Percentiles rank a stretch among this genome's conserved stretches.
Conservation (phyloP, 2,797 vertebrate species). For the Neomorphus geoffroyi region DNA sequence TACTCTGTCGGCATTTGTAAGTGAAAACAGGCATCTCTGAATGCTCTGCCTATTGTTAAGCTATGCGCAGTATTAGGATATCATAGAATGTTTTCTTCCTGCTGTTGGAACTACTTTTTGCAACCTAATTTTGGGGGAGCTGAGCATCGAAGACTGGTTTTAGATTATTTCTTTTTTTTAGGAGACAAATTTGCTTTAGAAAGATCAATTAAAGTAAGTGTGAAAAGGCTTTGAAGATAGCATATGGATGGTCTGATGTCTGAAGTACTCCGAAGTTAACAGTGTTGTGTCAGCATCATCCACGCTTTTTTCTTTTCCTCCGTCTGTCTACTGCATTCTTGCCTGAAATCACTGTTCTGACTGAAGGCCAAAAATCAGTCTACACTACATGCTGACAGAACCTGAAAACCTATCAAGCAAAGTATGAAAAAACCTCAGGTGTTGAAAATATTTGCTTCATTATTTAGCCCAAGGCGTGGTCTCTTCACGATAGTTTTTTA, state of each 20-base stretch:
- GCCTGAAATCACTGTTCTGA: not conserved
- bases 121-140: not conserved
- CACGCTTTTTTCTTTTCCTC: not conserved
- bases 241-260: not conserved
- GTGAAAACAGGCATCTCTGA: constrained; percentile 39
- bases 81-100: not conserved
- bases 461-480: not conserved
- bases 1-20: not conserved
- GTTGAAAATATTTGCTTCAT: not conserved
- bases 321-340: not conserved
- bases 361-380: not conserved
- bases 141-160: not conserved
- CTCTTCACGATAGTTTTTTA: not conserved
- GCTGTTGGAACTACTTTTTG: not conserved
- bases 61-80: not conserved
- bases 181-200: not conserved
- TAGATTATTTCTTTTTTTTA: not conserved
- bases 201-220: not conserved
- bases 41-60: not conserved
- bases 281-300: not conserved
- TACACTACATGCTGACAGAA: not conserved
- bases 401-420: not conserved
- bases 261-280: not conserved
- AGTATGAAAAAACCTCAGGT: not conserved
- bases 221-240: not conserved